Conservation (phyloP, 2,888 invertebrate genomes). For the Ceramica pisi region DNA sequence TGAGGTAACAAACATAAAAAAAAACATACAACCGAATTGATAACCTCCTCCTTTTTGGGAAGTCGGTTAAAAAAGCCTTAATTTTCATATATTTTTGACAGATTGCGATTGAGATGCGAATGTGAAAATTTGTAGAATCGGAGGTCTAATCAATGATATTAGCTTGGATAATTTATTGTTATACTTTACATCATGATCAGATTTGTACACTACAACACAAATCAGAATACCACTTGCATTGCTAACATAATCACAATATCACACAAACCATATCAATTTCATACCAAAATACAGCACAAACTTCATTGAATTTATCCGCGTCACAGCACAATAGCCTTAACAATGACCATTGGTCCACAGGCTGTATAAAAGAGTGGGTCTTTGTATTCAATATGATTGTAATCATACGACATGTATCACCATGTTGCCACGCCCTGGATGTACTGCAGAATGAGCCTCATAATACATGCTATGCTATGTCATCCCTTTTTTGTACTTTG, state of each 20-base stretch:
- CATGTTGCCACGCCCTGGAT: constrained; percentile 52
- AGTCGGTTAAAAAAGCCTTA: too few species aligned
- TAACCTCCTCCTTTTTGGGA: too few species aligned
- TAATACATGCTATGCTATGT: constrained; percentile 29
- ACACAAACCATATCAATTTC: constrained; percentile 31
- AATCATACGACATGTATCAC: constrained; percentile 67
- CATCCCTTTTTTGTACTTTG: constrained; percentile 36
- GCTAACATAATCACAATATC: neutral
- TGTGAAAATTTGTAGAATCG: too few species aligned
- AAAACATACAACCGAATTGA: too few species aligned
- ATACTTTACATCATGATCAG: too few species aligned
- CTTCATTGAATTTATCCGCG: constrained; percentile 40
- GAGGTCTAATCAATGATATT: too few species aligned
- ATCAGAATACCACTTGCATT: neutral
- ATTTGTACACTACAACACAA: neutral
- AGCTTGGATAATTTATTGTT: too few species aligned
- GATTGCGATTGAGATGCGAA: too few species aligned
- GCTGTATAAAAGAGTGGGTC: constrained; percentile 47
- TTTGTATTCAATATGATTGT: constrained; percentile 77
- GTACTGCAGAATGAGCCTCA: constrained; percentile 25
- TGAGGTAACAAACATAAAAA: too few species aligned
- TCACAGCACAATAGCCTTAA: constrained; percentile 48
- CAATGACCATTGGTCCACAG: constrained; percentile 63
- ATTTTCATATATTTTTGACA: too few species aligned
- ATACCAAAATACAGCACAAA: constrained; percentile 35